Evolutionary conservation across 1,140 invertebrate species (phyloP), one percentile per base, ranked within the genome.

Genomic region (Holotrichia oblita): DNA sequence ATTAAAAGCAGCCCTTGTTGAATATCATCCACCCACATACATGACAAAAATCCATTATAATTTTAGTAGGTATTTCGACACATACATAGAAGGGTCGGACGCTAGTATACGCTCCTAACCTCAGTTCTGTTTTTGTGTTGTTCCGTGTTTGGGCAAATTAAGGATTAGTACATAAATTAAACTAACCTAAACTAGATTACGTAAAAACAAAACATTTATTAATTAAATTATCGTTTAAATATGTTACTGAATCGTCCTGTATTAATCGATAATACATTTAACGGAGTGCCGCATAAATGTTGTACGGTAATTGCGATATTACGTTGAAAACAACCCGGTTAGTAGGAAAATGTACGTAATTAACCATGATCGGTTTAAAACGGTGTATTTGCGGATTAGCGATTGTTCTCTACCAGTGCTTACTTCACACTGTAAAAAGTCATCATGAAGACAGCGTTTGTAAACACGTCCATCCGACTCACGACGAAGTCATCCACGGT

Each of bases 401-500:
- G 61, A 69, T 69, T 20, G 61, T 69, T 34, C 12, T 69, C 22
- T 69, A 69, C 27, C 61, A 69, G 61, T 69, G 61, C 61, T 34
- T 69, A 27, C 9, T 69, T 17, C 22, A 69, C 22, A 69, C 22
- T 4, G 61, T 27, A 14, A 17, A 12, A 69, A 69, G 17, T 10
- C 61, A 69, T 69, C 61, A 69, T n/a, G 27, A 34, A 34, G 27
- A 34, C 1, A 55, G 14, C 22, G 22, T 69, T 34, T 69, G 61
- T 34, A 69, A 69, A 69, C 61, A 69, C 61, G 61, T 69, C 3
- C 61, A 69, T 69, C 61, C 61, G 6, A 69, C 10, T 3, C 61
- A 69, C 61, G 22, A 69, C 61, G 61, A 69, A 14, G 92, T 97
- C 40, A 89, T 97, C 55, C 92, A 95, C 83, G 94, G 94, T 78